Evolutionary conservation across 2,888 invertebrate species (phyloP), one percentile per base, ranked within the genome.

Genomic region (Cantharis nigra): DNA sequence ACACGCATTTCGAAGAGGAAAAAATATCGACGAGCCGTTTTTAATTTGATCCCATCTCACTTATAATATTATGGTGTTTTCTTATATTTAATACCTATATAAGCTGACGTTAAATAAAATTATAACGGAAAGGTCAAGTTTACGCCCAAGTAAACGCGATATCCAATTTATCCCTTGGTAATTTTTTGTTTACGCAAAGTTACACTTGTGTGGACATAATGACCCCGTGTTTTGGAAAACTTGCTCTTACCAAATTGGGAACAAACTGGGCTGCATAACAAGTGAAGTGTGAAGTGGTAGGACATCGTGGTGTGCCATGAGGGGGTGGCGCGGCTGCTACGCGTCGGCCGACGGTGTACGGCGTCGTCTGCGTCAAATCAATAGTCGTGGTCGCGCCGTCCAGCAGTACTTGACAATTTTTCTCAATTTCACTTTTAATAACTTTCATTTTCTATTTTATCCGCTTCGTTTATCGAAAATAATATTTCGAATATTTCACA

Each of bases 301-400:
- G 73, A 73, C 76, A 75, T 75, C 77, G 79, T 70, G 78, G 77
- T 74, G 75, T 77, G 73, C 71, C 76, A 28, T 67, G 80, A 70
- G 72, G 78, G 81, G 80, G 77, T 74, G 80, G 80, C 77, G 79
- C 71, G 79, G 80, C 63, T 78, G 80, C 78, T 80, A 80, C 81
- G 80, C 77, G 78, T 81, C 81, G 80, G 76, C 73, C 80, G 82
- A 77, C 78, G 75, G 80, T 78, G 78, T 76, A 76, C 76, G 77
- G 79, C 80, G 81, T 79, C 81, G 80, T 80, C 80, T 79, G 81
- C 82, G 78, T 72, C 81, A 79, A 76, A 80, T 81, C 80, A 78
- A 80, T 81, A 81, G 78, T 77, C 75, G 72, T 64, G 77, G 81
- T 75, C 78, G 75, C 77, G 81, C 75, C 78, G 74, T 67, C 72